A percentile compares a stretch with the other conserved stretches of the same genome.
Evolutionary conservation across 1,140 invertebrate genomes (phyloP).

Genomic region (Aphelinus certus): DNA sequence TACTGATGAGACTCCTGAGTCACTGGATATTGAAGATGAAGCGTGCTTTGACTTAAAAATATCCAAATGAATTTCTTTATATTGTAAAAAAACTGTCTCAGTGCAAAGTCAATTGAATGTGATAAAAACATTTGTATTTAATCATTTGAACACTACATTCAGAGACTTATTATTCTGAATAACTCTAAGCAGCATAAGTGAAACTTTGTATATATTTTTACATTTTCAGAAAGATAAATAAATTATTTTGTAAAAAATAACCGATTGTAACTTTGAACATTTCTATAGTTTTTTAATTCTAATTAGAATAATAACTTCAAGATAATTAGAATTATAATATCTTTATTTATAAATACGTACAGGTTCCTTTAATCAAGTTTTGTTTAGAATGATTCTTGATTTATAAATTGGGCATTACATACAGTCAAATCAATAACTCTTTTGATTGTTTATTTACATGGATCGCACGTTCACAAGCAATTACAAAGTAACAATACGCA

Average conservation of each 20-base stretch:
- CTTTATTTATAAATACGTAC: slow-evolving; percentile 39
- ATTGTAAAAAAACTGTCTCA: no score
- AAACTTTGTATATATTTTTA: no score
- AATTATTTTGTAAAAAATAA: background rate
- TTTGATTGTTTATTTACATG: slow-evolving; percentile 26
- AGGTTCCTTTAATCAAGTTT: slow-evolving; percentile 34
- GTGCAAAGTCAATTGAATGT: no score
- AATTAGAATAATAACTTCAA: slow-evolving; percentile 3
- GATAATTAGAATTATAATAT: slow-evolving; percentile 34
- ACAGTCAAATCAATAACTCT: slow-evolving; percentile 25
- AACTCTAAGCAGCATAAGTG: no score
- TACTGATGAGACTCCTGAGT: slow-evolving; percentile 55
- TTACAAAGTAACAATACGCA: slow-evolving; percentile 28
- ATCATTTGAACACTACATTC: no score
- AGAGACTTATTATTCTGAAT: no score
- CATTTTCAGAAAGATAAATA: no score
- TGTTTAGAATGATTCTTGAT: slow-evolving; percentile 29
- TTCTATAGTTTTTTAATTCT: background rate
- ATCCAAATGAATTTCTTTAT: slow-evolving; percentile 2
- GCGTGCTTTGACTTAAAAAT: slow-evolving; percentile 59
- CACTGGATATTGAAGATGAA: slow-evolving; percentile 59
- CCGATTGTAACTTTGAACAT: background rate
- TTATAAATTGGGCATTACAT: slow-evolving; percentile 34
- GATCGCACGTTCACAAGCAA: slow-evolving; percentile 8
- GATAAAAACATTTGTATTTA: no score